Conservation (phyloP, 2,113 vertebrate genomes). For the Seriola rivoliana region DNA sequence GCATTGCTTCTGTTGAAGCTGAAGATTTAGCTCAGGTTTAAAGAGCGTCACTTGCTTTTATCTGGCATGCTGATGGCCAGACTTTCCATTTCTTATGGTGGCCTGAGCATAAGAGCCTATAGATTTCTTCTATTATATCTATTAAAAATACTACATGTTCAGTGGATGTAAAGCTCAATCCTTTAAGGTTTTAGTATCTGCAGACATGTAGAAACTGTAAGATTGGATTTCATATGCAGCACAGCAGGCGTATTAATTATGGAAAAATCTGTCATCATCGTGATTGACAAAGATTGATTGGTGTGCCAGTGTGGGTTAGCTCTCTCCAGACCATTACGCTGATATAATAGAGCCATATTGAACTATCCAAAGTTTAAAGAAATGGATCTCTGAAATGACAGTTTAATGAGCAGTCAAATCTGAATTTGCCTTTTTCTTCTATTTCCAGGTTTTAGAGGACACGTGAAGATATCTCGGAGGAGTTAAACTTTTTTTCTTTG, state of each 20-base stretch:
- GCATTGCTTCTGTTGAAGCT: not conserved
- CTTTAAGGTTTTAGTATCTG: constrained; percentile 3
- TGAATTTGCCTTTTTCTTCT: constrained; percentile 56
- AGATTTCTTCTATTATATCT: not conserved
- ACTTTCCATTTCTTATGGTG: not conserved
- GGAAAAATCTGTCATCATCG: constrained; percentile 64
- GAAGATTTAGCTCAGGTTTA: not conserved
- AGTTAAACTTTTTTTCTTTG: constrained; percentile 84
- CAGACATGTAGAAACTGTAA: constrained; percentile 27
- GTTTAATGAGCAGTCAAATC: constrained; percentile 68
- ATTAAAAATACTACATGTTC: constrained; percentile 4
- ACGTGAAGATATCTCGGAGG: constrained; percentile 82
- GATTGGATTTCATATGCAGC: constrained; percentile 50
- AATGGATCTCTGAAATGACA: constrained; percentile 66
- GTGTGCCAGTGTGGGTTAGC: constrained; percentile 60
- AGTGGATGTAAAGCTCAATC: constrained; percentile 13
- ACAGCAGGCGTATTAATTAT: constrained; percentile 70
- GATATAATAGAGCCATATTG: constrained; percentile 75
- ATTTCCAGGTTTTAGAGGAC: constrained; percentile 83
- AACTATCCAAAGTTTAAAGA: constrained; percentile 69
- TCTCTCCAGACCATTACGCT: constrained; percentile 73
- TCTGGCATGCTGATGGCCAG: not conserved
- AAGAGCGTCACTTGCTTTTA: not conserved
- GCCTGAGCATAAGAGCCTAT: not conserved
- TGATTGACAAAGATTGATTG: constrained; percentile 80